Conservation (phyloP, 2,113 vertebrate species). For the Epinephelus fuscoguttatus region DNA sequence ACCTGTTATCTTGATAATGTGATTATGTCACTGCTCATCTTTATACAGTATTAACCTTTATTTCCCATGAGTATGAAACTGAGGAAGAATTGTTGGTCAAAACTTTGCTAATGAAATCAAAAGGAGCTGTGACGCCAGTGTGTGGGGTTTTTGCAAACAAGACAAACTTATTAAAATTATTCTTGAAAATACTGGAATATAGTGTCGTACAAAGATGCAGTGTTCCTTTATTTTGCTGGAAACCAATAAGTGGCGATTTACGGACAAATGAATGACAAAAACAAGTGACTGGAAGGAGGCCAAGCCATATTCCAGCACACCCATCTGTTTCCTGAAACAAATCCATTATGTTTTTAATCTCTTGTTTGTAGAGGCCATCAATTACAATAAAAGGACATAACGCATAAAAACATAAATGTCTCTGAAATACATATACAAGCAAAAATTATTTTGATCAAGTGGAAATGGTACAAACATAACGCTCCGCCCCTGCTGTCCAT, state of each 20-base stretch:
- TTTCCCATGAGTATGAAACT: background rate
- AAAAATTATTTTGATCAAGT: background rate
- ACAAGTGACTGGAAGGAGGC: conserved; percentile 35
- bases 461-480: conserved; percentile 10
- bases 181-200: conserved; percentile 15
- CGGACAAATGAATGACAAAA: conserved; percentile 33
- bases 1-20: background rate
- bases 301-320: conserved; percentile 36
- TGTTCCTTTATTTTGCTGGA: conserved; percentile 14
- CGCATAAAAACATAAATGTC: background rate
- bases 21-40: background rate
- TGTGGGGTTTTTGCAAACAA: background rate
- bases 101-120: background rate
- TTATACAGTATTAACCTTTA: background rate
- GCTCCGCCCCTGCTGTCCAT: conserved; percentile 5
- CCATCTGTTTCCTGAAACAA: conserved; percentile 49
- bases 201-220: background rate
- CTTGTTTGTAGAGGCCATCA: conserved; percentile 28
- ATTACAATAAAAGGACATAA: conserved; percentile 14
- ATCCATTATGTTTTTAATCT: conserved; percentile 53
- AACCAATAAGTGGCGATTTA: conserved; percentile 41
- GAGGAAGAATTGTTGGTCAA: background rate
- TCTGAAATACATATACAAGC: background rate
- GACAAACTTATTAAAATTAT: background rate
- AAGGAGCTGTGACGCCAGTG: background rate